Percentiles rank a stretch among this genome's conserved stretches.
Conservation (phyloP, 2,113 vertebrate species). For the Melanostigma gelatinosum region DNA sequence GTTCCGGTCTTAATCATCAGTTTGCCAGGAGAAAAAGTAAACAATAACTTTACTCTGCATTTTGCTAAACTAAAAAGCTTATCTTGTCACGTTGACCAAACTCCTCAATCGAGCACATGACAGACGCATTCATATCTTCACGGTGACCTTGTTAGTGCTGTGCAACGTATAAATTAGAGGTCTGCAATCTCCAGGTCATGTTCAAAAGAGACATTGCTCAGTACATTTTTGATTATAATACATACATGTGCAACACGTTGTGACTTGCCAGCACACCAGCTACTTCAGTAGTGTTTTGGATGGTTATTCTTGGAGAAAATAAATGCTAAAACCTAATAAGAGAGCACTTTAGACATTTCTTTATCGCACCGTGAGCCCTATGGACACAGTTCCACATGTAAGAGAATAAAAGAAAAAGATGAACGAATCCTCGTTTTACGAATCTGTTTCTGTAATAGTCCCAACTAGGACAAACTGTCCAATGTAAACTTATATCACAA, state of each 20-base stretch:
- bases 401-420: background rate
- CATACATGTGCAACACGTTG: background rate
- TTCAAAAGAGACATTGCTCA: background rate
- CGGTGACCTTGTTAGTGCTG: background rate
- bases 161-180: background rate
- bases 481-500: background rate
- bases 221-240: background rate
- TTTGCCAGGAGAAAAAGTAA: background rate
- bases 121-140: background rate
- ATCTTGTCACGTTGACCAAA: background rate
- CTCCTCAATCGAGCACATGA: background rate
- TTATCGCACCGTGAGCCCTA: background rate
- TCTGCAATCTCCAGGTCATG: background rate
- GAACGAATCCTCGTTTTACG: background rate
- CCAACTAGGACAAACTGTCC: background rate
- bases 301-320: background rate
- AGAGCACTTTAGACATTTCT: background rate
- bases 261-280: background rate
- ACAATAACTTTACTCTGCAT: background rate
- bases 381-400: background rate
- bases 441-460: background rate
- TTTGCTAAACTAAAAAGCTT: slow-evolving; percentile 2
- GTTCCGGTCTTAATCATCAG: background rate
- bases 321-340: background rate
- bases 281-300: background rate